phyloP scores from a whole-genome alignment of 2,797 vertebrate species.

The Ciconia nigra region DNA sequence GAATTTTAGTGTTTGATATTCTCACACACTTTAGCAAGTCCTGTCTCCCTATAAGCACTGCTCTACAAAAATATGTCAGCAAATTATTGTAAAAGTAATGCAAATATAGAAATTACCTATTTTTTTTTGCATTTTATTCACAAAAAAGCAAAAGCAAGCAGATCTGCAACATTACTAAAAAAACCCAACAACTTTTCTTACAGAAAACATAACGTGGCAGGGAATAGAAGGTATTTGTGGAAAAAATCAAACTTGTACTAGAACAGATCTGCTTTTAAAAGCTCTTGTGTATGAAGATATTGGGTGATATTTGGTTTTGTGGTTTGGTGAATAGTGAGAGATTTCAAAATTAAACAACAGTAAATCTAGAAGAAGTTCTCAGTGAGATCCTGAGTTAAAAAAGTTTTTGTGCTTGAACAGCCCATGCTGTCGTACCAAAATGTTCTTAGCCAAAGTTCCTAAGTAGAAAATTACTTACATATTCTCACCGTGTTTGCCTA shows the following conservation, averaged over 20 bases:
- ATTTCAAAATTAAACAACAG: not conserved
- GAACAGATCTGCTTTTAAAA: not conserved
- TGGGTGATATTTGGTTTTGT: not conserved
- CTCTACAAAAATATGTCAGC: not conserved
- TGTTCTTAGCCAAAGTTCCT: not conserved
- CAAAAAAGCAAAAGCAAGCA: not conserved
- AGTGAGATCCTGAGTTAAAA: not conserved
- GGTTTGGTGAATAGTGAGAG: not conserved
- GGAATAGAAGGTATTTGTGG: not conserved
- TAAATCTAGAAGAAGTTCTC: not conserved
- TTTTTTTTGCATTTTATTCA: not conserved
- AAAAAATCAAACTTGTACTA: not conserved
- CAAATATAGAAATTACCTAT: not conserved
- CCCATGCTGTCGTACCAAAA: not conserved
- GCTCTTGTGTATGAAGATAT: not conserved
- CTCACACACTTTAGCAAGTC: not conserved
- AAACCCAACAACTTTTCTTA: fast-evolving
- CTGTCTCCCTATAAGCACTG: not conserved
- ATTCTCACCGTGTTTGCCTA: not conserved
- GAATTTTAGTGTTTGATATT: not conserved
- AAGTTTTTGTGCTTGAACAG: not conserved
- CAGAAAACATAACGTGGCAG: not conserved
- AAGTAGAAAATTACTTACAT: not conserved
- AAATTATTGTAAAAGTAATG: not conserved
- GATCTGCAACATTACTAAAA: not conserved